Evolutionary conservation across 2,888 invertebrate species (phyloP), one percentile per base, ranked within the genome.

Genomic region (Kuschelorhynchus macadamiae): DNA sequence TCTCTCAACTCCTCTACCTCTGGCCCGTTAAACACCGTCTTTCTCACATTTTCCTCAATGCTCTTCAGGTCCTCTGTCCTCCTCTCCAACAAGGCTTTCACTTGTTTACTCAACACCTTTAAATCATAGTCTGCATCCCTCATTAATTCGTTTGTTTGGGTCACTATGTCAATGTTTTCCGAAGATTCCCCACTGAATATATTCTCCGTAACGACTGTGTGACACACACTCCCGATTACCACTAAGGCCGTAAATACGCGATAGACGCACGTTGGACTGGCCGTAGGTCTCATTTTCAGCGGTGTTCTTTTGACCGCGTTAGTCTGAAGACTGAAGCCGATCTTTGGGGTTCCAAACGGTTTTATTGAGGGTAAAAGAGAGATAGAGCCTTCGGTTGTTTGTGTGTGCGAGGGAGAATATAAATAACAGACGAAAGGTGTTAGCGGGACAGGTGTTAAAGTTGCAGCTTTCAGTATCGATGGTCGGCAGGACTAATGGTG

Each of bases 51-150:
- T 63, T 84, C 85, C 80, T 87, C 87, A 64, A 87, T 84, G 59
- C 84, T 85, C 60, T 85, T 82, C 75, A 87, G 84, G 79, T 88
- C 88, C 75, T 87, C 85, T 65, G 85, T 83, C 39, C 87, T 81
- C 71, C 85, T 83, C 68, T 86, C 85, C 70, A 87, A 75, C 12
- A 87, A 80, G 20, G 85, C 85, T 64, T 81, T 84, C 79, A 88
- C 85, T 81, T 87, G 87, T 77, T 86, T 87, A 72, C 84, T 85
- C 39, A 88, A 78, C 69, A 86, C 80, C 74, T 83, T 82, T 73
- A 88, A 81, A 71, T 85, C 61, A 47, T 71, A 63, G 30, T 71
- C 62, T 12, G 55, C 53, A 20, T 60, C 60, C 17, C 30, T 36
- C 9, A 64, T 55, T 14, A 59, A 30, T 42, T 50, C 59, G 14